Conservation (phyloP, 2,113 vertebrate genomes). For the Nematolebias whitei region DNA sequence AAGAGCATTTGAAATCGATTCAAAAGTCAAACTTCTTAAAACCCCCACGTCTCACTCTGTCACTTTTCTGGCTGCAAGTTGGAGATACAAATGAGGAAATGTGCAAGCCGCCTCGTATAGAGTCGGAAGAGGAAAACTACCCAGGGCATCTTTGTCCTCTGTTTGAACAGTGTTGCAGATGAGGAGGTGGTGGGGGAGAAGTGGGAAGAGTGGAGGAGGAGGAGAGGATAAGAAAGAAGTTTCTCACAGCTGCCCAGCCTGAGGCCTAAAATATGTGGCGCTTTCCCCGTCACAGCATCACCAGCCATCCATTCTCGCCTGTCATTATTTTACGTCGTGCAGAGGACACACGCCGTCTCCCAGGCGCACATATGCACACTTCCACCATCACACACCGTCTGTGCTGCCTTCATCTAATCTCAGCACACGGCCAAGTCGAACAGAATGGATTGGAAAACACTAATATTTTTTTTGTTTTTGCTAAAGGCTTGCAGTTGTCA, state of each 20-base stretch:
- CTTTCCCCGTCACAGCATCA: slow-evolving; percentile 50
- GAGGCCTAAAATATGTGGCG: slow-evolving; percentile 61
- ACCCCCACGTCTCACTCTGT: slow-evolving; percentile 55
- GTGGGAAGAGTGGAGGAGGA: neutral
- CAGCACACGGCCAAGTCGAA: slow-evolving; percentile 34
- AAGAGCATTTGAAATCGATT: slow-evolving; percentile 75
- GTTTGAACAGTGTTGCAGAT: slow-evolving; percentile 62
- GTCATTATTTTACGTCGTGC: slow-evolving; percentile 69
- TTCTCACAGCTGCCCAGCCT: slow-evolving; percentile 67
- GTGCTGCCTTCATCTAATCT: slow-evolving; percentile 48
- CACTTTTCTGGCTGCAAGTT: slow-evolving; percentile 42
- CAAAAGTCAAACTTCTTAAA: slow-evolving; percentile 67
- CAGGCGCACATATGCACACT: slow-evolving; percentile 35
- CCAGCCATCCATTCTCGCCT: slow-evolving; percentile 57
- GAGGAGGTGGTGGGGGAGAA: neutral
- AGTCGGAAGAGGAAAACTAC: slow-evolving; percentile 61
- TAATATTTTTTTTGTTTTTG: slow-evolving; percentile 1
- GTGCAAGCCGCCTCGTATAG: slow-evolving; percentile 44
- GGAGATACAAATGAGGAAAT: slow-evolving; percentile 60
- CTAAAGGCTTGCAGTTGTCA: slow-evolving; percentile 2
- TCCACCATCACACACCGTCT: slow-evolving; percentile 31
- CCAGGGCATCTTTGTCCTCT: slow-evolving; percentile 69
- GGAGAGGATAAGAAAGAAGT: slow-evolving; percentile 42
- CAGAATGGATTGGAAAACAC: slow-evolving; percentile 8
- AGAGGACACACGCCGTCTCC: slow-evolving; percentile 43